phyloP scores from a whole-genome alignment of 2,113 vertebrate species.

The Zeus faber region DNA sequence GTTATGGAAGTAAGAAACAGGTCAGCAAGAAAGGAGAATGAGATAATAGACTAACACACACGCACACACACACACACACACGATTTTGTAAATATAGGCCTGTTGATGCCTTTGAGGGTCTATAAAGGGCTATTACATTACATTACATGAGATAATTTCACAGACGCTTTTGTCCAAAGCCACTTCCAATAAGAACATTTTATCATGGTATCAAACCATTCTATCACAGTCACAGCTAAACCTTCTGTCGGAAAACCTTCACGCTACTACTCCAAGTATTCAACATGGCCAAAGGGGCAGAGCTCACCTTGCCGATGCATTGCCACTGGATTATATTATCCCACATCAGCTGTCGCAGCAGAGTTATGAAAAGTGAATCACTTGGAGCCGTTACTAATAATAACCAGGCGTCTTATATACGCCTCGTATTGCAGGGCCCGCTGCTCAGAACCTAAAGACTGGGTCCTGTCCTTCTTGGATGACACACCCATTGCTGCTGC shows the following conservation, averaged over 20 bases:
- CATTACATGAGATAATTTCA: too few relatives aligned
- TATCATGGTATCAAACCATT: too few relatives aligned
- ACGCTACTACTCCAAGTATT: too few relatives aligned
- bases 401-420: slow-evolving; percentile 57
- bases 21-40: slow-evolving; percentile 31
- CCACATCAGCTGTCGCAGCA: slow-evolving; percentile 34
- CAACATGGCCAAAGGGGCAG: too few relatives aligned
- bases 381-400: slow-evolving; percentile 51
- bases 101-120: too few relatives aligned
- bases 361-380: slow-evolving; percentile 43
- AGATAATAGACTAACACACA: slow-evolving; percentile 59
- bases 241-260: too few relatives aligned
- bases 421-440: slow-evolving; percentile 21
- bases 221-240: too few relatives aligned
- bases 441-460: slow-evolving; percentile 38
- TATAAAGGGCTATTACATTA: too few relatives aligned
- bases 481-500: slow-evolving; percentile 63
- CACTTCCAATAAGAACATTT: too few relatives aligned
- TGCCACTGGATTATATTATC: slow-evolving; percentile 24
- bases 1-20: slow-evolving; percentile 35
- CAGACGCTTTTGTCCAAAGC: too few relatives aligned
- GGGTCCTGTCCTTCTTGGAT: slow-evolving; percentile 44
- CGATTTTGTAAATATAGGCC: too few relatives aligned
- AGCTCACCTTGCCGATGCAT: slow-evolving; percentile 12
- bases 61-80: too few relatives aligned